These are phyloP conservation scores for Crotalus tigris DNA, from an alignment of 2,113 vertebrate genomes.

Conservation along the genomic window DNA sequence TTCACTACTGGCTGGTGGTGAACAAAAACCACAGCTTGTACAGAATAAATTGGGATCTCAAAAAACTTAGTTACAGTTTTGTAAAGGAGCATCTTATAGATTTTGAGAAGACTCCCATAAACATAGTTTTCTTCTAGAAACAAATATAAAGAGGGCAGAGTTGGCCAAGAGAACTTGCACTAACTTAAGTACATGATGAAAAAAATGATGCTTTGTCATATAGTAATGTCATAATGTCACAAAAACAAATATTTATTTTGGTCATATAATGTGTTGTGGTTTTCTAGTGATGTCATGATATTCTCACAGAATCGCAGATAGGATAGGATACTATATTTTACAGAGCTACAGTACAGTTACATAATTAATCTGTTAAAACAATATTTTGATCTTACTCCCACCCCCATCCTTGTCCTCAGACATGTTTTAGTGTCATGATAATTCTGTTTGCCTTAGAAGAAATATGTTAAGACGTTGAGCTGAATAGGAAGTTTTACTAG, in stretches of 20 bases:
- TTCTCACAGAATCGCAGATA: neutral
- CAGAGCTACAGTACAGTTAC: neutral
- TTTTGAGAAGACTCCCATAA: neutral
- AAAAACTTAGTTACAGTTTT: neutral
- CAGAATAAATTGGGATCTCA: neutral
- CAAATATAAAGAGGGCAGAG: neutral
- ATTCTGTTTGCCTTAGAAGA: neutral
- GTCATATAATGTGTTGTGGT: neutral
- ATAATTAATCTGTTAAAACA: neutral
- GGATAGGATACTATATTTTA: neutral
- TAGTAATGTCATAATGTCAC: neutral
- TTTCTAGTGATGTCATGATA: neutral
- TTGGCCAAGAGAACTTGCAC: neutral
- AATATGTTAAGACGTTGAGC: neutral
- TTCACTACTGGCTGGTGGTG: neutral
- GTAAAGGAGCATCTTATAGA: neutral
- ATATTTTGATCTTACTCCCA: neutral
- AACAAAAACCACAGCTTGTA: fast-evolving
- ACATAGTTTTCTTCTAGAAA: neutral
- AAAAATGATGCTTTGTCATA: neutral
- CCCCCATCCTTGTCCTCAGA: neutral
- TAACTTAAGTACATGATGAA: neutral
- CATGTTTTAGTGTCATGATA: neutral
- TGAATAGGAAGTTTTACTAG: neutral
- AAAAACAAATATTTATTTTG: neutral